Conservation (phyloP, 2,888 invertebrate genomes). For the Chalcis sispes region DNA sequence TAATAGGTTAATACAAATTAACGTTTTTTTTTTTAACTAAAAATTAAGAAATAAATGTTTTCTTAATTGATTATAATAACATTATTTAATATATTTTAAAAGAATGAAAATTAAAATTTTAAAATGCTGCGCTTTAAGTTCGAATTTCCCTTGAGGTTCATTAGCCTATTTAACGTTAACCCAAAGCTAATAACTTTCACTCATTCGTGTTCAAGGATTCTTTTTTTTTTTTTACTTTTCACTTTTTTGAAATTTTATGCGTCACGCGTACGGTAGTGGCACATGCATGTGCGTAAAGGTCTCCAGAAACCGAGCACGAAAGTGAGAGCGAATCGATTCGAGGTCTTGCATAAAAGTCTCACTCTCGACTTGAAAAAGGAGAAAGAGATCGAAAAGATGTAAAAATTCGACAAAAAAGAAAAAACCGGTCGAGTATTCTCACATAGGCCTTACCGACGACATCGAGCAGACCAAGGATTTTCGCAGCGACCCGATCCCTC, state of each 20-base stretch:
- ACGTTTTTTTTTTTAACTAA: no score
- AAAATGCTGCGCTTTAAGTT: no score
- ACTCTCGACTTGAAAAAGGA: conserved; percentile 12
- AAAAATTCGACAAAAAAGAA: conserved; percentile 10
- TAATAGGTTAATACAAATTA: no score
- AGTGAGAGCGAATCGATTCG: conserved; percentile 36
- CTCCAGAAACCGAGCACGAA: conserved; percentile 23
- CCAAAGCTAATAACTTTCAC: background rate
- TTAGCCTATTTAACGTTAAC: no score
- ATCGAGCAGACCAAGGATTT: conserved; percentile 5
- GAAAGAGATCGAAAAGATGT: background rate
- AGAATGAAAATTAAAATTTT: no score
- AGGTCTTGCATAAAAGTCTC: conserved; percentile 44
- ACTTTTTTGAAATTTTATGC: conserved; percentile 21
- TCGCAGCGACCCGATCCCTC: conserved; percentile 9
- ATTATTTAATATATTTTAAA: no score
- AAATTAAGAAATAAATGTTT: no score
- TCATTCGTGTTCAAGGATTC: background rate
- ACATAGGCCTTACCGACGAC: background rate
- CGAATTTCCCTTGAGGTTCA: no score
- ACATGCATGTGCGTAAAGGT: background rate
- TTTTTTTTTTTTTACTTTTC: background rate
- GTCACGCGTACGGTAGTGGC: background rate
- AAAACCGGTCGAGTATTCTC: conserved; percentile 27
- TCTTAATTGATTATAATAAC: no score